These are phyloP conservation scores for Xylocopa sonorina DNA, from an alignment of 1,140 invertebrate species.

Conservation along the genomic window DNA sequence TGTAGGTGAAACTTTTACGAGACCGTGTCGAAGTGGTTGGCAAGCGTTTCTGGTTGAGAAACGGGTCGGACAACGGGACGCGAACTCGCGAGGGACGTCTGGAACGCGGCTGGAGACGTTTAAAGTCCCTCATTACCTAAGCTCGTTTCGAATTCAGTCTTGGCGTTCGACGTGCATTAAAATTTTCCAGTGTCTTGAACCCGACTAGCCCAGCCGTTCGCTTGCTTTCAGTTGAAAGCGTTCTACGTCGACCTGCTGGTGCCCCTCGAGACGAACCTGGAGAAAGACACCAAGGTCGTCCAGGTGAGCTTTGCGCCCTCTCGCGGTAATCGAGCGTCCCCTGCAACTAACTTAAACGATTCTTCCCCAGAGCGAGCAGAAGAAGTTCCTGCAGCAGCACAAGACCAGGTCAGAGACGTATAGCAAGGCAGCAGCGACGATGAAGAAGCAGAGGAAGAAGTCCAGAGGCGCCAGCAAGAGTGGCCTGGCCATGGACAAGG, in stretches of 20 bases:
- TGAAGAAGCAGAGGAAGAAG: conserved; percentile 95
- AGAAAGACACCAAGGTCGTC: conserved; percentile 96
- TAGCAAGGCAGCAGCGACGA: conserved; percentile 92
- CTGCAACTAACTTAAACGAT: too few species aligned
- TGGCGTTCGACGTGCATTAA: conserved; percentile 28
- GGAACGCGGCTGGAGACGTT: neutral
- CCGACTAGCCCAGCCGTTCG: conserved; percentile 11
- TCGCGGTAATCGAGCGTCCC: too few species aligned
- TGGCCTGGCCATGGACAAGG: conserved; percentile 91
- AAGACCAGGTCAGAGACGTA: conserved; percentile 93
- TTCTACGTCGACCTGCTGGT: conserved; percentile 96
- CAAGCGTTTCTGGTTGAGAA: conserved; percentile 2
- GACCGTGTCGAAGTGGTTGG: neutral
- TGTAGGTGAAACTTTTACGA: neutral
- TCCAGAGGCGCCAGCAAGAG: conserved; percentile 89
- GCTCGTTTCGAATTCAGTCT: conserved; percentile 38
- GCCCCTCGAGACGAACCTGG: conserved; percentile 94
- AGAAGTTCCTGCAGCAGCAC: conserved; percentile 94
- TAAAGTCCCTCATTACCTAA: conserved; percentile 52
- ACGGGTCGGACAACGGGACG: conserved; percentile 2
- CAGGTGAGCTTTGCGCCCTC: too few species aligned
- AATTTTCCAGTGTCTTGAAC: conserved; percentile 37
- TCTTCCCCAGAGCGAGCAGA: conserved; percentile 89
- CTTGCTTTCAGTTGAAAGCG: conserved; percentile 89
- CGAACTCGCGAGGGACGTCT: too few species aligned